phyloP scores from a whole-genome alignment of 2,797 vertebrate species.

The Peromyscus melanophrys region DNA sequence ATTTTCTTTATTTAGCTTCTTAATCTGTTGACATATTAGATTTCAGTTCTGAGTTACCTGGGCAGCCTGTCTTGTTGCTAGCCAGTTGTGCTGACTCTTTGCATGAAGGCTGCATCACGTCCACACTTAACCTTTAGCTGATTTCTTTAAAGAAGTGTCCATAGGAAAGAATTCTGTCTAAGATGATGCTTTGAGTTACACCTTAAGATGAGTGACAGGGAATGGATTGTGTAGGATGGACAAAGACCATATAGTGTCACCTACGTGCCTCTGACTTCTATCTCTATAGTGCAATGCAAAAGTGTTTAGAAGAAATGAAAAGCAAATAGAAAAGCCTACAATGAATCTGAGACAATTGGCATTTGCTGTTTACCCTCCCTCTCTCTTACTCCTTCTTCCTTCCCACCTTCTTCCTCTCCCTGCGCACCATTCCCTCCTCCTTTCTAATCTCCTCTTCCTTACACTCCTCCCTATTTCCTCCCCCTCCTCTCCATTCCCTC shows the following conservation, averaged over 20 bases:
- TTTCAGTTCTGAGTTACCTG: slow-evolving; percentile 17
- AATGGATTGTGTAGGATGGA: background rate
- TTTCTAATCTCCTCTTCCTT: background rate
- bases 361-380: background rate
- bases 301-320: background rate
- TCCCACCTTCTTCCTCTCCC: background rate
- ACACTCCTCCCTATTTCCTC: accelerated
- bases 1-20: slow-evolving; percentile 40
- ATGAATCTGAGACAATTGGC: background rate
- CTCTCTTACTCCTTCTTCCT: background rate
- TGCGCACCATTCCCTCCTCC: accelerated
- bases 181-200: background rate
- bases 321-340: slow-evolving; percentile 20
- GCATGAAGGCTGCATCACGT: background rate
- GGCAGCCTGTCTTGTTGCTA: slow-evolving; percentile 36
- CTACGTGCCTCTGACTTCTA: background rate
- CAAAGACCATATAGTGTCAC: background rate
- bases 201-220: background rate
- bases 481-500: accelerated
- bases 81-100: background rate
- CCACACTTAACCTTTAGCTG: slow-evolving; percentile 12
- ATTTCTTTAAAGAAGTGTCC: slow-evolving; percentile 15
- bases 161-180: background rate
- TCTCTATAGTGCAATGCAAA: slow-evolving; percentile 1
- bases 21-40: background rate